A percentile compares a stretch with the other conserved stretches of the same genome.
These are phyloP conservation scores for Philaethria dido DNA, from an alignment of 2,888 invertebrate genomes.

Conservation along the genomic window DNA sequence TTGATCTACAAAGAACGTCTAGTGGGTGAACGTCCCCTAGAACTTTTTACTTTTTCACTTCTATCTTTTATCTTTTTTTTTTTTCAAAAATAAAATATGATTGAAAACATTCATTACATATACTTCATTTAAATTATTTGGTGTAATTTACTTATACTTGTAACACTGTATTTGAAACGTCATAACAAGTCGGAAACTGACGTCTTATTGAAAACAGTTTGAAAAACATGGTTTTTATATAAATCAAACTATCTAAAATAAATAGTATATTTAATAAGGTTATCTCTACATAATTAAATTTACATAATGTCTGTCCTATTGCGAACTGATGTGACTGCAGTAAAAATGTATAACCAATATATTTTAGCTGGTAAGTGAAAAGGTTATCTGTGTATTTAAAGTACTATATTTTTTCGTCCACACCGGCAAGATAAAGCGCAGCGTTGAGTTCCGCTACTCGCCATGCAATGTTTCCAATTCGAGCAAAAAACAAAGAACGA, in stretches of 20 bases:
- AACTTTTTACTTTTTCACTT: too few species aligned
- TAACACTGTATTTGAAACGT: background rate
- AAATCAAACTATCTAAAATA: background rate
- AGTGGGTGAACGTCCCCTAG: too few species aligned
- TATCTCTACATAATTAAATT: background rate
- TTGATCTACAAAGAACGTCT: too few species aligned
- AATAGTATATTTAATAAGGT: background rate
- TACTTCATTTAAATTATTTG: too few species aligned
- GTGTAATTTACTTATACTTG: background rate
- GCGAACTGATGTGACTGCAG: slow-evolving; percentile 79
- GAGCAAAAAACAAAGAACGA: too few species aligned
- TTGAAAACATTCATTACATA: too few species aligned
- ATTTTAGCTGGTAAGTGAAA: slow-evolving; percentile 75
- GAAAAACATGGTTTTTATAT: background rate
- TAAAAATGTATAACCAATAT: slow-evolving; percentile 66
- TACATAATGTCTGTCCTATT: slow-evolving; percentile 50
- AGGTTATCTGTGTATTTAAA: slow-evolving; percentile 16
- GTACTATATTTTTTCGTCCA: slow-evolving; percentile 27
- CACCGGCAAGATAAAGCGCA: too few species aligned
- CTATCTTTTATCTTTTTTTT: too few species aligned
- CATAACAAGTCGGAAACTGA: background rate
- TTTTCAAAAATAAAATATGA: too few species aligned
- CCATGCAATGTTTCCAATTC: too few species aligned
- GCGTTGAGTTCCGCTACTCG: too few species aligned
- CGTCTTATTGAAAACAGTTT: background rate